Evolutionary conservation across 2,113 vertebrate genomes (phyloP), one percentile per base, ranked within the genome.

Genomic region (Calcarius ornatus): DNA sequence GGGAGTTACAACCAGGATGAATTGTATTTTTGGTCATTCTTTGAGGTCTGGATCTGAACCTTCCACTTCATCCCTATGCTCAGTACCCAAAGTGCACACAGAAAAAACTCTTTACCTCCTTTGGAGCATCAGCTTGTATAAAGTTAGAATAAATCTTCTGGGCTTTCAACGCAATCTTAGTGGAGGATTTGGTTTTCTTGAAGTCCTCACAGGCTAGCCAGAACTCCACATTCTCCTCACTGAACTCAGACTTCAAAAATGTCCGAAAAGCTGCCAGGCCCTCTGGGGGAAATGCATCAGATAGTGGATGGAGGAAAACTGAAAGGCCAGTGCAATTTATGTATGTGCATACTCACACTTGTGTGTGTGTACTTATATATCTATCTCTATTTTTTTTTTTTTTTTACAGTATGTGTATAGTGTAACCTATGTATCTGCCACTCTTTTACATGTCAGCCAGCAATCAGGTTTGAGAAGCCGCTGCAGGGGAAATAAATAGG

Each of bases 201-300:
- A 99, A 99, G 95, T 99, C 99, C 81, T 99, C 98, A 4, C 99
- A 99, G 86, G 99, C 99, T 96, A 98, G 92, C 97, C 99, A 99
- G 97, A 99, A 99, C 92, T 99, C 99, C 75, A 99, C 98, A 40
- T 99, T 99, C 97, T 99, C 99, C 96, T 99, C 99, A 12, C 99
- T 99, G 98, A 99, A 99, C 95, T 99, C 99, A 1, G 99, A 99
- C 92, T 99, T 99, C 85, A 99, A 86, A 97, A 99, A 99, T 11
- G 97, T 97, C 91, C 98, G 97, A 77, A 99, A 99, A 87, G 99
- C 99, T 13, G 97, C 97, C 96, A 99, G 97, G 54, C 99, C 99
- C 27, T 98, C 99, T 99, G 93, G 21, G 95, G 83, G 93, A 94
- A 96, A 61, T 15, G 47, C 12, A 13, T 9, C 28, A 92, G 33